phyloP scores from a whole-genome alignment of 2,113 vertebrate genomes.

The Oncorhynchus tshawytscha region DNA sequence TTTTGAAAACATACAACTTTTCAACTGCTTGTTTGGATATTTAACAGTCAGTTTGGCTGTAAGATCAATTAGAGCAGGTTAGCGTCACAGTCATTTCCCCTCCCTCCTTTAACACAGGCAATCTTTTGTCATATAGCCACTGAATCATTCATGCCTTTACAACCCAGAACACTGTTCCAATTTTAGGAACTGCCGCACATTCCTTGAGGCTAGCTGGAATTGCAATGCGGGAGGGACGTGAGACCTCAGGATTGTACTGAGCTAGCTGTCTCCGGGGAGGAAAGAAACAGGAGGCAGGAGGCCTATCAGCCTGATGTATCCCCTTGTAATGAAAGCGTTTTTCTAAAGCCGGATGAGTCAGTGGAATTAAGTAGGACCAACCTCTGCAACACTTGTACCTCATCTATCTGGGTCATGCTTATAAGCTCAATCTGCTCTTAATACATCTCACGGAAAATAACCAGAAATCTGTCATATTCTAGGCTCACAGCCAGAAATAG shows the following conservation, averaged over 20 bases:
- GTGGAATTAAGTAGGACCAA: slow-evolving; percentile 56
- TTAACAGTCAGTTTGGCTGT: background rate
- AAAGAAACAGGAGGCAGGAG: slow-evolving; percentile 24
- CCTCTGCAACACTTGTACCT: slow-evolving; percentile 42
- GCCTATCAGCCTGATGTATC: slow-evolving; percentile 49
- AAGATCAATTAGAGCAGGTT: slow-evolving; percentile 47
- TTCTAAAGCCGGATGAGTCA: slow-evolving; percentile 43
- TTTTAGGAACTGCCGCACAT: slow-evolving; percentile 24
- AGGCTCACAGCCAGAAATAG: slow-evolving; percentile 7
- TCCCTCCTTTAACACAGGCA: slow-evolving; percentile 17
- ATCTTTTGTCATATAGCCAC: slow-evolving; percentile 27
- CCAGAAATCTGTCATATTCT: slow-evolving; percentile 27
- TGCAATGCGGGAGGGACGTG: slow-evolving; percentile 31
- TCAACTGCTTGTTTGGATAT: slow-evolving; percentile 31
- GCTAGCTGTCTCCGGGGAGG: slow-evolving; percentile 39
- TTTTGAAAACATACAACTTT: slow-evolving; percentile 33
- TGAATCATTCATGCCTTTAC: slow-evolving; percentile 35
- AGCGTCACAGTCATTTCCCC: slow-evolving; percentile 43
- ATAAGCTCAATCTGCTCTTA: slow-evolving; percentile 52
- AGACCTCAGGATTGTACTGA: slow-evolving; percentile 48
- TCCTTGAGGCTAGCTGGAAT: slow-evolving; percentile 37
- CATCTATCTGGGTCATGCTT: slow-evolving; percentile 60
- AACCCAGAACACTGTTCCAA: slow-evolving; percentile 21
- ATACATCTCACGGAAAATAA: slow-evolving; percentile 27
- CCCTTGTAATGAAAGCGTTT: slow-evolving; percentile 44